Evolutionary conservation across 2,888 invertebrate species (phyloP).

Genomic region (Tetranychus truncatus): DNA sequence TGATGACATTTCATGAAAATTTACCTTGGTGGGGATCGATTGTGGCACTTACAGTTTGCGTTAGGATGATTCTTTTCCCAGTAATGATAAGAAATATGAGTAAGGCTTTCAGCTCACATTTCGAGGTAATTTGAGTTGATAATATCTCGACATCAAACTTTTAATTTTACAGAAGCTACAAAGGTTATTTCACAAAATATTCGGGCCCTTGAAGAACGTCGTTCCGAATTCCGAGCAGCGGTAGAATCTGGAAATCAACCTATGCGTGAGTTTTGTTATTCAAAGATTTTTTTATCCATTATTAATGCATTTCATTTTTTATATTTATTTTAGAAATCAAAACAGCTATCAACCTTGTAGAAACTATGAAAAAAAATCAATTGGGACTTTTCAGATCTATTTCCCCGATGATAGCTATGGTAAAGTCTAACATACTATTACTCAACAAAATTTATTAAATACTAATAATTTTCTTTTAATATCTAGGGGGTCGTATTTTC

Average conservation of each 20-base stretch:
- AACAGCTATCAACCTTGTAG: background rate
- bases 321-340: background rate
- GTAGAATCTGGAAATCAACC: background rate
- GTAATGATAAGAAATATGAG: constrained; percentile 46
- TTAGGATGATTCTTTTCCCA: constrained; percentile 61
- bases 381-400: background rate
- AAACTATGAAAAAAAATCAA: background rate
- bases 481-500: background rate
- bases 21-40: constrained; percentile 89
- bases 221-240: background rate
- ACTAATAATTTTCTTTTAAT: background rate
- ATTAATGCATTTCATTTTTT: background rate
- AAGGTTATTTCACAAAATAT: background rate
- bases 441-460: no score
- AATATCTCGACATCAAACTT: background rate
- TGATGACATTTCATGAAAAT: constrained; percentile 34
- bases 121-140: background rate
- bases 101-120: background rate
- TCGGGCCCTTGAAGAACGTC: background rate
- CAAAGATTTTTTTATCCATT: background rate
- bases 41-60: constrained; percentile 54
- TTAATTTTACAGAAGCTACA: background rate
- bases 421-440: background rate
- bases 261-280: background rate
- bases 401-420: background rate